Evolutionary conservation across 2,113 vertebrate genomes (phyloP).

Genomic region (Morone saxatilis): DNA sequence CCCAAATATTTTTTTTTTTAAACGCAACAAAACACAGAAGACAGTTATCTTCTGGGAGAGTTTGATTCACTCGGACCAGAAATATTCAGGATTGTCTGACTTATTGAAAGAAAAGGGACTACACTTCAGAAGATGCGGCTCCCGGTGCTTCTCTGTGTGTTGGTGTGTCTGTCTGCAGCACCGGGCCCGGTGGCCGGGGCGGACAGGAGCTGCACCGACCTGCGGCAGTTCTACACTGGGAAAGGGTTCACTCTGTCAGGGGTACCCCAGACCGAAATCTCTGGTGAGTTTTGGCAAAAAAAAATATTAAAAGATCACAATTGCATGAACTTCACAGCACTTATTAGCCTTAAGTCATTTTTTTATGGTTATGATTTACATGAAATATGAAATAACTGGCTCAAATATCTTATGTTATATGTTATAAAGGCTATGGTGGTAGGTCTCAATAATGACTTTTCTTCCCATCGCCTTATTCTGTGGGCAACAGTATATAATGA

Average conservation of each 20-base stretch:
- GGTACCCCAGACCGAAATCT: constrained; percentile 94
- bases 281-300: constrained; percentile 84
- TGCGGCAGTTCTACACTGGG: constrained; percentile 94
- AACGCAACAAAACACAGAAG: not conserved
- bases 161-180: constrained; percentile 75
- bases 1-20: too few relatives aligned
- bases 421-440: too few relatives aligned
- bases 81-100: constrained; percentile 12
- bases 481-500: not conserved
- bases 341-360: too few relatives aligned
- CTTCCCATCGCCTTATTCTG: not conserved
- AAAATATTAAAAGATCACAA: not conserved
- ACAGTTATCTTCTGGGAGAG: too few relatives aligned
- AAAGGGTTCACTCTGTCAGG: constrained; percentile 92
- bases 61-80: not conserved
- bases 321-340: not conserved
- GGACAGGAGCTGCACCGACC: constrained; percentile 91
- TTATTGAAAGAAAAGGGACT: constrained; percentile 11
- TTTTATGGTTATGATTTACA: too few relatives aligned
- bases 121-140: constrained; percentile 84
- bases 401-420: too few relatives aligned
- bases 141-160: constrained; percentile 77
- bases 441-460: too few relatives aligned
- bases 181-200: constrained; percentile 85
- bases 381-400: too few relatives aligned